Evolutionary conservation across 2,888 invertebrate species (phyloP).

Genomic region (Shargacucullia verbasci): DNA sequence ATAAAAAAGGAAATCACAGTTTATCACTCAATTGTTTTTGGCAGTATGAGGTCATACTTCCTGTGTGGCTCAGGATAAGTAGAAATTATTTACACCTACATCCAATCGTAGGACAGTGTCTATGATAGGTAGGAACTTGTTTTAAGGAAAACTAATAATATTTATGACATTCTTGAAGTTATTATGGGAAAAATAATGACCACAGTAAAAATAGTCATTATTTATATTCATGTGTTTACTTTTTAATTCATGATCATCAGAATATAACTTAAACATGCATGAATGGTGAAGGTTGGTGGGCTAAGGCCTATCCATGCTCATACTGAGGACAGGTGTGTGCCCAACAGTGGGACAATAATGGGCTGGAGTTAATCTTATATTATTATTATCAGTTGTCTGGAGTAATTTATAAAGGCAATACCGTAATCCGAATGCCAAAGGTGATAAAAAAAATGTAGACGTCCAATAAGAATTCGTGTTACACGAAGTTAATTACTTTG

Average conservation of each 20-base stretch:
- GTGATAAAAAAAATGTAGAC: slow-evolving; percentile 27
- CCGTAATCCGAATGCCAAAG: slow-evolving; percentile 9
- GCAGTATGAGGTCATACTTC: slow-evolving; percentile 52
- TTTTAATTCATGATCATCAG: too few species aligned
- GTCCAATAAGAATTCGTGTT: background rate
- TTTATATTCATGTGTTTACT: too few species aligned
- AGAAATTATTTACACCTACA: slow-evolving; percentile 44
- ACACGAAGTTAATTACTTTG: background rate
- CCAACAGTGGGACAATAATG: too few species aligned
- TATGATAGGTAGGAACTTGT: background rate
- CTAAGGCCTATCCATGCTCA: too few species aligned
- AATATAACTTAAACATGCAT: too few species aligned
- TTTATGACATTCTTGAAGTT: background rate
- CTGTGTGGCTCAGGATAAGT: slow-evolving; percentile 32
- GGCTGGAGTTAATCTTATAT: too few species aligned
- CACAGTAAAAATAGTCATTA: too few species aligned
- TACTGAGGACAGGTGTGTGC: too few species aligned
- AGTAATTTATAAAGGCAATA: slow-evolving; percentile 21
- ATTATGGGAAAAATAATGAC: too few species aligned
- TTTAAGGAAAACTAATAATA: too few species aligned
- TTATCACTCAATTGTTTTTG: slow-evolving; percentile 21
- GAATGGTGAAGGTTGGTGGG: too few species aligned
- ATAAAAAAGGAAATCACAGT: slow-evolving; percentile 30
- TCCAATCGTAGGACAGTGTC: slow-evolving; percentile 6
- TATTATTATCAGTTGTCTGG: slow-evolving; percentile 11